These are phyloP conservation scores for Calosoma granatense DNA, from an alignment of 1,140 invertebrate genomes.

Conservation along the genomic window DNA sequence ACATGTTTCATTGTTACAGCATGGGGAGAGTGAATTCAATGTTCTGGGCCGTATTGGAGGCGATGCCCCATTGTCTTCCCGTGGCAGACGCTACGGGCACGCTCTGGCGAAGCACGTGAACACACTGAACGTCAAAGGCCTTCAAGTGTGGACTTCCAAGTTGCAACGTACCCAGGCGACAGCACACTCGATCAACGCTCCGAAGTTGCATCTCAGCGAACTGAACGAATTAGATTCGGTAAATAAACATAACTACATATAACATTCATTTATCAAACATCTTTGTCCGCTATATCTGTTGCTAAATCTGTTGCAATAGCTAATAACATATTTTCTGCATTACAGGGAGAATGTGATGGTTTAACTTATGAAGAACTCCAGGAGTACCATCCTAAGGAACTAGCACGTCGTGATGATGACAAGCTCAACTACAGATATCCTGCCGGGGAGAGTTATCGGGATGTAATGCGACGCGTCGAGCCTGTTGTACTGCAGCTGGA, in stretches of 20 bases:
- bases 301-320: too few relatives aligned
- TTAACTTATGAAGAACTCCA: constrained; percentile 92
- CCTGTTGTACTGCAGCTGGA: constrained; percentile 74
- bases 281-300: too few relatives aligned
- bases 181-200: constrained; percentile 64
- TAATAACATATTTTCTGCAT: constrained; percentile 16
- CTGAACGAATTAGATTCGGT: constrained; percentile 88
- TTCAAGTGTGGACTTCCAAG: constrained; percentile 83
- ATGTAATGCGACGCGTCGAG: constrained; percentile 74
- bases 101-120: constrained; percentile 66
- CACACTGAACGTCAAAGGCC: constrained; percentile 49
- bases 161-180: constrained; percentile 81
- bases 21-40: constrained; percentile 89
- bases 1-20: constrained; percentile 45
- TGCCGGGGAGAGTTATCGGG: constrained; percentile 82
- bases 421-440: constrained; percentile 89
- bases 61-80: constrained; percentile 69
- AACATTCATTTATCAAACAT: too few relatives aligned
- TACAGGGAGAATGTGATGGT: constrained; percentile 83
- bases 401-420: constrained; percentile 82
- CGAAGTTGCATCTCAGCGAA: constrained; percentile 65
- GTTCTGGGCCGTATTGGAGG: constrained; percentile 84
- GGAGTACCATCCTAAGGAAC: constrained; percentile 79
- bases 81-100: constrained; percentile 69
- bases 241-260: constrained; percentile 13